Conservation (phyloP, 92 coral and sea anemone genomes). For the Bergia puertoricense region DNA sequence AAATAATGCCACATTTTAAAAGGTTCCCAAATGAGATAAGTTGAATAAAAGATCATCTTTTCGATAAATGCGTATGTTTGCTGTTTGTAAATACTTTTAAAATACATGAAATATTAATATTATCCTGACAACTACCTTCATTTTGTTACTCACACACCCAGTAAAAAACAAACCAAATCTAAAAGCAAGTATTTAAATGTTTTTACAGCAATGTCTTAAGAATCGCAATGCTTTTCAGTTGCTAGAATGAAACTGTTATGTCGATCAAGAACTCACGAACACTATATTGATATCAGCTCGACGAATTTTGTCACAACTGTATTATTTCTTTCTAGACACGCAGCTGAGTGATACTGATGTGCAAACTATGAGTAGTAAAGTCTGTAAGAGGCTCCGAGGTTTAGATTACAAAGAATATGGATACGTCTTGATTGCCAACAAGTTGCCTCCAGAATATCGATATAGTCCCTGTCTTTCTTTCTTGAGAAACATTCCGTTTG, state of each 20-base stretch:
- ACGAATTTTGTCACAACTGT: not conserved
- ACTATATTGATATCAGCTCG: not conserved
- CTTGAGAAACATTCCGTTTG: constrained; percentile 66
- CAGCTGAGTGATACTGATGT: constrained; percentile 23
- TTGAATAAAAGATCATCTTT: no score
- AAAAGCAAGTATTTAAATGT: not conserved
- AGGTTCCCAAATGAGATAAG: not conserved
- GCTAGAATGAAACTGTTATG: not conserved
- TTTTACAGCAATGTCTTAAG: not conserved
- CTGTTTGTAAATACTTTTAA: not conserved
- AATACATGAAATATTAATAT: not conserved
- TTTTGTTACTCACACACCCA: not conserved
- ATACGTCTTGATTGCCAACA: constrained; percentile 57
- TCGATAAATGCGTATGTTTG: not conserved
- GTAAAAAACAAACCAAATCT: not conserved
- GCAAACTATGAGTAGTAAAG: constrained; percentile 33
- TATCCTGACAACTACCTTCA: not conserved
- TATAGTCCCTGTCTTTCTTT: constrained; percentile 48
- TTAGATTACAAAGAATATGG: constrained; percentile 50
- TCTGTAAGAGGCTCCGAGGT: constrained; percentile 50
- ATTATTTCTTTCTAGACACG: not conserved
- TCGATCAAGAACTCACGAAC: not conserved
- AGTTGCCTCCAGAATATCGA: constrained; percentile 55
- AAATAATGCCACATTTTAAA: not conserved
- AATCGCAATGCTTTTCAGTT: not conserved